Percentiles rank a stretch among this genome's conserved stretches.
Evolutionary conservation across 1,140 invertebrate genomes (phyloP).

Genomic region (Samia ricini): DNA sequence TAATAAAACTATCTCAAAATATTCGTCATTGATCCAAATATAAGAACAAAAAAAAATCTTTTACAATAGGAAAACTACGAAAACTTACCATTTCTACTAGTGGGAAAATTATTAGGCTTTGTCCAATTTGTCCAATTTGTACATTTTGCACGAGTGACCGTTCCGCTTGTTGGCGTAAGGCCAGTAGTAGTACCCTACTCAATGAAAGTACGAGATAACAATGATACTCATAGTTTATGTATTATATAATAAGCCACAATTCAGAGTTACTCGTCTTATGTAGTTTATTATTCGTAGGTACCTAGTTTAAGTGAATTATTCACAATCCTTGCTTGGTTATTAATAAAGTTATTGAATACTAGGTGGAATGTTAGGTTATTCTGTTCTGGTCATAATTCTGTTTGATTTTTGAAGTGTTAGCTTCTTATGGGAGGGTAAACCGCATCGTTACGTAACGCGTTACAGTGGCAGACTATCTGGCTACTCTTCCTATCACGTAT

Average conservation of each 20-base stretch:
- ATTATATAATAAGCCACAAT: neutral
- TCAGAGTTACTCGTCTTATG: neutral
- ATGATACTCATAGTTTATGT: neutral
- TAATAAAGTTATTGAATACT: too few species aligned
- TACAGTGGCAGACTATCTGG: too few species aligned
- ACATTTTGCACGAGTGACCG: neutral
- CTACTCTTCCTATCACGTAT: too few species aligned
- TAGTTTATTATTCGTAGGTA: neutral
- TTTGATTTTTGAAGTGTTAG: too few species aligned
- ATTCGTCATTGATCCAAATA: too few species aligned
- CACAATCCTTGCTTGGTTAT: too few species aligned
- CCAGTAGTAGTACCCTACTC: neutral
- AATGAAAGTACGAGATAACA: conserved; percentile 1
- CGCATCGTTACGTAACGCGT: too few species aligned
- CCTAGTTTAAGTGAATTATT: too few species aligned
- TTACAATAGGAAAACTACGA: neutral
- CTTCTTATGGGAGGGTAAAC: too few species aligned
- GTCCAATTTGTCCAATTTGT: neutral
- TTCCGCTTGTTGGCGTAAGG: neutral
- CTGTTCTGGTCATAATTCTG: too few species aligned
- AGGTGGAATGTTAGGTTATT: too few species aligned
- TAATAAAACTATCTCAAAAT: too few species aligned
- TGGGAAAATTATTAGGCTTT: neutral
- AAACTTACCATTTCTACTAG: neutral
- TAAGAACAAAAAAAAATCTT: neutral